Conservation (phyloP, 2,113 vertebrate genomes). For the Falcunculus frontatus region DNA sequence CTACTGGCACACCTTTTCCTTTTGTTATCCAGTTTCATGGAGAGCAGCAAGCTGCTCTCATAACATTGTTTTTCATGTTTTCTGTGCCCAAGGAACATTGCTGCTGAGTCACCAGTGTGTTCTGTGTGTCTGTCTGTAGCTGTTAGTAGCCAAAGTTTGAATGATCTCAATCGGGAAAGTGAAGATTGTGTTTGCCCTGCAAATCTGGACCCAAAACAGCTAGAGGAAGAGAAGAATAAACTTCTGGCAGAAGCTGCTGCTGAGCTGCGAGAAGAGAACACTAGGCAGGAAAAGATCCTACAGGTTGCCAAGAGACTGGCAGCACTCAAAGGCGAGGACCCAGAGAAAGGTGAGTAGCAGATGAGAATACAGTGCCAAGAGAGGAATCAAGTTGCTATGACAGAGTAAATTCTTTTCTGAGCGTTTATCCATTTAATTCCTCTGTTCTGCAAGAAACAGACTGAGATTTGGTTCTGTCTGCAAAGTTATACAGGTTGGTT, state of each 20-base stretch:
- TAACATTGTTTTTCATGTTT: background rate
- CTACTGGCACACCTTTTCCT: background rate
- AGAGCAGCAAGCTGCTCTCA: background rate
- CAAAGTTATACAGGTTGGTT: background rate
- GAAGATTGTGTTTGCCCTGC: slow-evolving; percentile 39
- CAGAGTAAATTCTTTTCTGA: background rate
- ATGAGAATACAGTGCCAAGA: background rate
- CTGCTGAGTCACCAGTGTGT: background rate
- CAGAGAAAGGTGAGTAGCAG: slow-evolving; percentile 78
- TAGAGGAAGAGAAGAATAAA: slow-evolving; percentile 83
- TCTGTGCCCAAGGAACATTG: background rate
- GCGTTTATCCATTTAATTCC: background rate
- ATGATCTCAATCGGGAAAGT: slow-evolving; percentile 80
- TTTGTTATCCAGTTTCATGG: background rate
- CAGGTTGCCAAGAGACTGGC: slow-evolving; percentile 86
- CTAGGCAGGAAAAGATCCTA: slow-evolving; percentile 81
- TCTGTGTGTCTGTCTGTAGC: slow-evolving; percentile 40
- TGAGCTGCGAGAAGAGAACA: slow-evolving; percentile 81
- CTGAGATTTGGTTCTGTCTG: background rate
- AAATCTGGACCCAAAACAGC: slow-evolving; percentile 71
- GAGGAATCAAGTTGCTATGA: background rate
- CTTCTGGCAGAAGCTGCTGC: slow-evolving; percentile 83
- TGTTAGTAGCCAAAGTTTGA: slow-evolving; percentile 65
- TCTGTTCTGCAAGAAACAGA: background rate
- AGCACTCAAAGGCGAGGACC: slow-evolving; percentile 83